Evolutionary conservation across 2,888 invertebrate genomes (phyloP), one percentile per base, ranked within the genome.

Genomic region (Mamestra brassicae): DNA sequence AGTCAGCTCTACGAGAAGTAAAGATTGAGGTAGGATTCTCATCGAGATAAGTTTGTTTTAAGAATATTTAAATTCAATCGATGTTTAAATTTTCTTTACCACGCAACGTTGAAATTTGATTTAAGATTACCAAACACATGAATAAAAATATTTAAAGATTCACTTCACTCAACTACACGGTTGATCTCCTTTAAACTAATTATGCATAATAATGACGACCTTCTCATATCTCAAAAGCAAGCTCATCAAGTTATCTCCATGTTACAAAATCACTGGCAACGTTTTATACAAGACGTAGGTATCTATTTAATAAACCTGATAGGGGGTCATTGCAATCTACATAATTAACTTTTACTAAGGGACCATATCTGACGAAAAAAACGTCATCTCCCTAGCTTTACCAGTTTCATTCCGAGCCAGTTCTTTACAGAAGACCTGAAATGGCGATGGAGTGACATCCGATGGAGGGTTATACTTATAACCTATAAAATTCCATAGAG

Each of bases 21-120:
- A 79, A 36, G 54, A 71, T 58, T 68, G 36, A 38, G 15, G 6
- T 5, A 60, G 11, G 52, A 66, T 61, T 50, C 42, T 58, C 38
- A 17, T 63, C n/a, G 42, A 71, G 36, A n/a, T 11, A 66, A 36
- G 36, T 66, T 72, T 84, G 76, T 75, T 75, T 63, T 72, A 75
- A 67, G 54, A 67, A 57, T 72, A 64, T 63, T 66, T 52, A 50
- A 62, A 79, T 50, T 70, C 52, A 58, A 68, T 74, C 71, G 74
- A 82, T 82, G 75, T 84, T 82, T 60, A 74, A 72, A 61, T 72
- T 69, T 52, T 54, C 65, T 60, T 54, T 26, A 54, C 42, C 50
- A 84, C 47, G 61, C 63, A 72, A 36, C 54, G 60, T 63, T 84
- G 84, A 64, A 80, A 84, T 71, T 70, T 54, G 81, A 84, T 67